Percentiles rank a stretch among this genome's conserved stretches.
Conservation (phyloP, 2,113 vertebrate species). For the Cyanoliseus patagonus region DNA sequence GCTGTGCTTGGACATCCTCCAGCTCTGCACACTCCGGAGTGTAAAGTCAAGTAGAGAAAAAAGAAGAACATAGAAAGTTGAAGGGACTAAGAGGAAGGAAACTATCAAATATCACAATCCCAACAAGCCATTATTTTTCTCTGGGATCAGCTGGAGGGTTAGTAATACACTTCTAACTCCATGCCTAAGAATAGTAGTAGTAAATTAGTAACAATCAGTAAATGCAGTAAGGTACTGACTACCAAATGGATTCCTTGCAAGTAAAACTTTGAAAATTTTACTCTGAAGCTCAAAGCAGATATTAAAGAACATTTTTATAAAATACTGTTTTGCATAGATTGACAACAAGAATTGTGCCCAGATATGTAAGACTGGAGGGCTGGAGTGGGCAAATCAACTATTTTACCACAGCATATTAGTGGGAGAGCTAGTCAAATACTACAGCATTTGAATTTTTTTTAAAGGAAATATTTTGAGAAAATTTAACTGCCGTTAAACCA, state of each 20-base stretch:
- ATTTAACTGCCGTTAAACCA: background rate
- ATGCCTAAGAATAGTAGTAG: background rate
- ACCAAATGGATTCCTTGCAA: background rate
- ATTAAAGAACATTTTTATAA: background rate
- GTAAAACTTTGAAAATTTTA: background rate
- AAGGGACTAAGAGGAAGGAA: constrained; percentile 59
- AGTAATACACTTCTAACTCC: background rate
- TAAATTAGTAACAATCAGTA: background rate
- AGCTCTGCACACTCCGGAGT: constrained; percentile 2
- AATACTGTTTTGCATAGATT: background rate
- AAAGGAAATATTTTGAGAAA: background rate
- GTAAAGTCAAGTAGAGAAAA: constrained; percentile 26
- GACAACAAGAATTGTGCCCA: background rate
- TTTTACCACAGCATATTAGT: background rate
- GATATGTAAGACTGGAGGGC: background rate
- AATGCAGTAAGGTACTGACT: background rate
- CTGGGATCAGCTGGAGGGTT: background rate
- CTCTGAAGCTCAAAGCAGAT: background rate
- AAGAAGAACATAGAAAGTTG: background rate
- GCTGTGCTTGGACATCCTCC: constrained; percentile 39
- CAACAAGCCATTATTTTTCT: constrained; percentile 14
- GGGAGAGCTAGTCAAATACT: background rate
- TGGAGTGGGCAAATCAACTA: background rate
- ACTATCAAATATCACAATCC: constrained; percentile 28
- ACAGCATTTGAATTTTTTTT: background rate